Percentiles rank a stretch among this genome's conserved stretches.
These are phyloP conservation scores for Gonatopus flavifemur DNA, from an alignment of 1,140 invertebrate species.

Conservation along the genomic window DNA sequence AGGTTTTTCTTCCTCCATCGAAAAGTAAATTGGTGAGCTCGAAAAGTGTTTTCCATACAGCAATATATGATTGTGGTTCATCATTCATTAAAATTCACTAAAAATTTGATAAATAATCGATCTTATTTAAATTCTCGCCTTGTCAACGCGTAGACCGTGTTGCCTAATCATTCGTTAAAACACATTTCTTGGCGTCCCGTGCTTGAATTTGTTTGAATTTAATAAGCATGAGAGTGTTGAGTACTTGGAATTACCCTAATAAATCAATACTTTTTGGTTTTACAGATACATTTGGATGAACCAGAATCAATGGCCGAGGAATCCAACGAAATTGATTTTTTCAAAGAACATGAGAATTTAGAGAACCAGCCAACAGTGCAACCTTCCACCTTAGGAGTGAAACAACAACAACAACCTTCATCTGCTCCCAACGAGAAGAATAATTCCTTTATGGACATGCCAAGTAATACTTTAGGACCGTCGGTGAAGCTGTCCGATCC, in stretches of 20 bases:
- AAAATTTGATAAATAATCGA: background rate
- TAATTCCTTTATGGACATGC: constrained; percentile 10
- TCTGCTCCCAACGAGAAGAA: constrained; percentile 19
- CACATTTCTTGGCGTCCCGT: too few relatives aligned
- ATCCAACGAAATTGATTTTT: constrained; percentile 79
- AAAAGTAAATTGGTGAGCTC: constrained; percentile 51
- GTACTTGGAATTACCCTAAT: too few relatives aligned
- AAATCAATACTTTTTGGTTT: constrained; percentile 18
- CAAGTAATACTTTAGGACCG: constrained; percentile 35
- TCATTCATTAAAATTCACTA: constrained; percentile 2
- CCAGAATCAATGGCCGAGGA: constrained; percentile 50
- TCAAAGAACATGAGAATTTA: constrained; percentile 69
- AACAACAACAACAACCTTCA: constrained; percentile 22
- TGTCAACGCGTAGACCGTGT: too few relatives aligned
- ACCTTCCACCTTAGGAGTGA: constrained; percentile 26
- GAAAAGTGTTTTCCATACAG: constrained; percentile 22
- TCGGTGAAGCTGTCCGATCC: constrained; percentile 49
- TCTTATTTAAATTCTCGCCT: too few relatives aligned
- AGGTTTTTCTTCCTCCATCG: constrained; percentile 46
- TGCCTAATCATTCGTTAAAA: too few relatives aligned
- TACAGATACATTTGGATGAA: constrained; percentile 66
- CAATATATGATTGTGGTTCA: background rate
- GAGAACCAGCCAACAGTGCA: constrained; percentile 32
- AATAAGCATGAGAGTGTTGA: too few relatives aligned
- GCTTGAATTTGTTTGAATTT: too few relatives aligned